Evolutionary conservation across 2,797 vertebrate genomes (phyloP).

Genomic region (Apodemus agrarius): DNA sequence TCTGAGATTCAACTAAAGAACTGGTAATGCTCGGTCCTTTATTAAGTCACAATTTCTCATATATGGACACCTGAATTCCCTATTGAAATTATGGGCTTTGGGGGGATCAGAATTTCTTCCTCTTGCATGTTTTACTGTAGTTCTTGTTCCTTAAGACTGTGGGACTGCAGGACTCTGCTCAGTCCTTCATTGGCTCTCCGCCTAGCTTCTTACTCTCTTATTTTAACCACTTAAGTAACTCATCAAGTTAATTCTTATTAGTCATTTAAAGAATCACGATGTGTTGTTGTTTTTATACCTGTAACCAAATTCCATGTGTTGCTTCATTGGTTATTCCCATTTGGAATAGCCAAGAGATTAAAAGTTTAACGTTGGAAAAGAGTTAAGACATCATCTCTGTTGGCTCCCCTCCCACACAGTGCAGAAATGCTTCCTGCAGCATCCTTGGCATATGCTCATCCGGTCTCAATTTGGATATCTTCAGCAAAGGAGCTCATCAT

Average conservation of each 20-base stretch:
- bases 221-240: slow-evolving; percentile 55
- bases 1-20: not conserved
- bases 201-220: not conserved
- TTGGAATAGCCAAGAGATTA: slow-evolving; percentile 66
- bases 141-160: slow-evolving; percentile 22
- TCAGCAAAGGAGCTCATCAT: slow-evolving; percentile 78
- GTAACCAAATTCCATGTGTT: slow-evolving; percentile 46
- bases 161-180: not conserved
- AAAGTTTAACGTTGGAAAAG: slow-evolving; percentile 71
- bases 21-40: not conserved
- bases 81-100: not conserved
- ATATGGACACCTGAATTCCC: not conserved
- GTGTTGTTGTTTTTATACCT: not conserved
- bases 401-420: slow-evolving; percentile 77
- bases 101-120: not conserved
- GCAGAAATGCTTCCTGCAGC: slow-evolving; percentile 72
- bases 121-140: not conserved
- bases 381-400: slow-evolving; percentile 72
- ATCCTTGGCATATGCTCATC: slow-evolving; percentile 80
- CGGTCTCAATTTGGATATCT: slow-evolving; percentile 78
- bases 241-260: slow-evolving; percentile 39
- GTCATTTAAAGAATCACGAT: not conserved
- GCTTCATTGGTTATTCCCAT: slow-evolving; percentile 64
- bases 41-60: not conserved
- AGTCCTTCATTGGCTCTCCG: slow-evolving; percentile 48